These are phyloP conservation scores for Agrotis segetum DNA, from an alignment of 2,888 invertebrate genomes.

Conservation along the genomic window DNA sequence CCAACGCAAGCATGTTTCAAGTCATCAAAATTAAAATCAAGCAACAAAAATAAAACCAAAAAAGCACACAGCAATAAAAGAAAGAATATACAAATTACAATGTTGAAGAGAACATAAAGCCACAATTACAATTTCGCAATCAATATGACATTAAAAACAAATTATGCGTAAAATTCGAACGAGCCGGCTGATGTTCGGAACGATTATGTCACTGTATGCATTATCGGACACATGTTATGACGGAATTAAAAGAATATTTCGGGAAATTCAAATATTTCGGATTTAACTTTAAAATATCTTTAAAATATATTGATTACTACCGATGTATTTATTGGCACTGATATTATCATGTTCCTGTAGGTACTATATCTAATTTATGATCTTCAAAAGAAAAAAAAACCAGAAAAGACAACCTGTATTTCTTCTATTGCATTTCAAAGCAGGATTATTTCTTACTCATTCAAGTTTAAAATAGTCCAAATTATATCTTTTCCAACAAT, in stretches of 20 bases:
- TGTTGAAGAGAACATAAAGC: constrained; percentile 19
- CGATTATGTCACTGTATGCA: constrained; percentile 39
- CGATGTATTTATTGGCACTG: too few relatives aligned
- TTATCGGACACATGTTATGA: constrained; percentile 28
- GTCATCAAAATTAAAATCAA: neutral
- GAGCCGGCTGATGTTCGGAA: constrained; percentile 34
- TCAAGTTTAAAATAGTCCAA: neutral
- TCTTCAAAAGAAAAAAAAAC: neutral
- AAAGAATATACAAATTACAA: constrained; percentile 43
- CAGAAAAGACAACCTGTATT: neutral
- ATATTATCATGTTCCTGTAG: too few relatives aligned
- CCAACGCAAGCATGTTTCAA: neutral
- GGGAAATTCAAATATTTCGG: too few relatives aligned
- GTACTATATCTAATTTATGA: neutral
- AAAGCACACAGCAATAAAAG: constrained; percentile 16
- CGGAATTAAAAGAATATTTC: constrained; percentile 13
- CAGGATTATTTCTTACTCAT: neutral
- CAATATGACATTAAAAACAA: constrained; percentile 59
- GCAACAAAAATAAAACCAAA: constrained; percentile 6
- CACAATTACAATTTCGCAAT: constrained; percentile 50
- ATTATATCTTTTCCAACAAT: constrained; percentile 1
- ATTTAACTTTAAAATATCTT: neutral
- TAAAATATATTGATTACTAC: neutral
- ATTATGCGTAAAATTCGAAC: constrained; percentile 50
- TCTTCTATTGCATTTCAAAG: neutral